Evolutionary conservation across 2,797 vertebrate genomes (phyloP).

Genomic region (Gastrophryne carolinensis): DNA sequence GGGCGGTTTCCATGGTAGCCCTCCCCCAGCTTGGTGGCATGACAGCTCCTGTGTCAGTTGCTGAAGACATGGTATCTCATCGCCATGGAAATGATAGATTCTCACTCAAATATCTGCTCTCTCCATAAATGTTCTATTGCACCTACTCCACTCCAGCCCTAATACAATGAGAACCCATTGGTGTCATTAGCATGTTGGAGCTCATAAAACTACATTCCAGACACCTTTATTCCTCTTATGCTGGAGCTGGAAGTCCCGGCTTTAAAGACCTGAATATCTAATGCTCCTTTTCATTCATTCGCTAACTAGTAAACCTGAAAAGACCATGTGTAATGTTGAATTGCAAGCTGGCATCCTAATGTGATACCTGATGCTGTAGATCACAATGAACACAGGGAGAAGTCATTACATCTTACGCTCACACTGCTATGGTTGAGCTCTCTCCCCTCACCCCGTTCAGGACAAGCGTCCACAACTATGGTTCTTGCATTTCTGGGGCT

Average conservation of each 20-base stretch:
- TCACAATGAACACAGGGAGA: no score
- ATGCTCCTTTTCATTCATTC: background rate
- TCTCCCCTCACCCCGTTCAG: no score
- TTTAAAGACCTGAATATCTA: no score
- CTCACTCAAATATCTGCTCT: conserved; percentile 18
- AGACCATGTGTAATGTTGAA: no score
- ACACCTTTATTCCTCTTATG: background rate
- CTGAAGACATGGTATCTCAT: conserved; percentile 27
- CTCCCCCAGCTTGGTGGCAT: conserved; percentile 44
- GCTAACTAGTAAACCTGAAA: no score
- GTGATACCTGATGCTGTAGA: no score
- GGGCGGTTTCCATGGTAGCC: conserved; percentile 32
- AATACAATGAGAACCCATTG: background rate
- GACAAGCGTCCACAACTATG: no score
- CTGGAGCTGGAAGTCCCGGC: no score
- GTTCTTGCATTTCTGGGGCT: no score
- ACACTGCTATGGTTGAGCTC: no score
- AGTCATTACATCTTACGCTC: no score
- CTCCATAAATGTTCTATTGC: background rate
- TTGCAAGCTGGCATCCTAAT: no score
- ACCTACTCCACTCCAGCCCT: background rate
- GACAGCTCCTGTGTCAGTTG: conserved; percentile 44
- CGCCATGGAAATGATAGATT: conserved; percentile 29
- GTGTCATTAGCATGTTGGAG: background rate
- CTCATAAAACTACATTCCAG: background rate